These are phyloP conservation scores for Thunnus albacares DNA, from an alignment of 2,797 vertebrate genomes.

Conservation along the genomic window DNA sequence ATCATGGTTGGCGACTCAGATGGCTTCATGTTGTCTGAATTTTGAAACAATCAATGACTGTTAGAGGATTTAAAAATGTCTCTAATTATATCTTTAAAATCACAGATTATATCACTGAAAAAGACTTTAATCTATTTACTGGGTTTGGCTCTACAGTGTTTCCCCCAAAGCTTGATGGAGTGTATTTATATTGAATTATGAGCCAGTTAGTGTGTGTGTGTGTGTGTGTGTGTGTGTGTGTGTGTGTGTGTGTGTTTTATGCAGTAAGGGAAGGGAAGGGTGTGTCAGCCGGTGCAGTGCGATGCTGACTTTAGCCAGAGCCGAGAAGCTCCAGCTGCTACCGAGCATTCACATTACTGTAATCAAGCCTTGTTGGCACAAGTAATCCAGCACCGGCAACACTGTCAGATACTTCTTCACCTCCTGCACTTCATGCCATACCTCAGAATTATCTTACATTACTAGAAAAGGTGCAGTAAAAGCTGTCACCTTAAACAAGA, in stretches of 20 bases:
- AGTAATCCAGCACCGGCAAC: conserved; percentile 28
- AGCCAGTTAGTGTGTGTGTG: conserved; percentile 35
- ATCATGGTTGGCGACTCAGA: not conserved
- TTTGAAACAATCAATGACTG: not conserved
- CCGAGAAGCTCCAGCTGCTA: conserved; percentile 74
- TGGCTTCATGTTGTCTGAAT: not conserved
- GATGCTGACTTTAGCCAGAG: conserved; percentile 64
- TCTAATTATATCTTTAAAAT: conserved; percentile 9
- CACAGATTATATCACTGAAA: conserved; percentile 9
- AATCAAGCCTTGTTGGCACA: conserved; percentile 73
- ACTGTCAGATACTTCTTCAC: conserved; percentile 42
- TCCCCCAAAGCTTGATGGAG: conserved; percentile 43
- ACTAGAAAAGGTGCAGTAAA: conserved; percentile 55
- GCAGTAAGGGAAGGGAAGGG: conserved; percentile 27
- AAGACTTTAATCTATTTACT: conserved; percentile 11
- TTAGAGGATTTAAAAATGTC: not conserved
- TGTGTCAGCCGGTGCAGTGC: conserved; percentile 59
- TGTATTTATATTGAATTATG: conserved; percentile 62
- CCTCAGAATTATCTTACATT: conserved; percentile 65
- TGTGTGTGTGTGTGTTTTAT: conserved; percentile 26
- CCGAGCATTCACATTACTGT: conserved; percentile 78
- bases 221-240: conserved; percentile 23
- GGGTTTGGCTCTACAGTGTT: conserved; percentile 12
- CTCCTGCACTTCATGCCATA: conserved; percentile 30
- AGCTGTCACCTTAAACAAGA: conserved; percentile 44